Conservation (phyloP, 2,113 vertebrate species). For the Chaetops frenatus region DNA sequence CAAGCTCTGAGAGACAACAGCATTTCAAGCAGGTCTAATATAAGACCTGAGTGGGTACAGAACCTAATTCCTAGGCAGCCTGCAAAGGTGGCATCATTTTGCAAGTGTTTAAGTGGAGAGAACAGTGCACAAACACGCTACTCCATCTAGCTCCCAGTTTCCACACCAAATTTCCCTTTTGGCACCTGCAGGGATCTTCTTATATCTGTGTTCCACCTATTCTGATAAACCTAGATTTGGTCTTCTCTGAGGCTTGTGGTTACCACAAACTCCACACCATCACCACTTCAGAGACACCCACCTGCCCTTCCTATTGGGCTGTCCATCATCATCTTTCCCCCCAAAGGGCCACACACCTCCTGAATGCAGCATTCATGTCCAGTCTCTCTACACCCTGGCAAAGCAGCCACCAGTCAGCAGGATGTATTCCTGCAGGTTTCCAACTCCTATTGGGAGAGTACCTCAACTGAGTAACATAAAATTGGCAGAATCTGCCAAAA, state of each 20-base stretch:
- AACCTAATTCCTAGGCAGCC: not conserved
- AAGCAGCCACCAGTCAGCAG: not conserved
- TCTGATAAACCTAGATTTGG: not conserved
- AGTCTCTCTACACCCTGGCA: accelerated
- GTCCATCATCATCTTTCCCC: not conserved
- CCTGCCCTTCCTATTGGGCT: not conserved
- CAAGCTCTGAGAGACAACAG: not conserved
- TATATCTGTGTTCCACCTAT: not conserved
- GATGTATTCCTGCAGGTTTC: not conserved
- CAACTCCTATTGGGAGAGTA: not conserved
- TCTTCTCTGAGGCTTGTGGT: not conserved
- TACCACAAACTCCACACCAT: not conserved
- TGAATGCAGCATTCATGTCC: accelerated
- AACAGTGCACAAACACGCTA: not conserved
- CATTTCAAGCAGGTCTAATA: not conserved
- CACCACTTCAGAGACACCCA: not conserved
- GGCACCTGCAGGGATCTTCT: not conserved
- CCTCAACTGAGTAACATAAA: not conserved
- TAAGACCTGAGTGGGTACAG: not conserved
- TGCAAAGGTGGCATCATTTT: not conserved
- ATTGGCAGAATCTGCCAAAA: not conserved
- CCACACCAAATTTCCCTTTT: not conserved
- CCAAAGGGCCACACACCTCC: not conserved
- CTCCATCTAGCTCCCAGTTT: not conserved
- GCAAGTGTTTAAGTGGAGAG: not conserved